A percentile compares a stretch with the other conserved stretches of the same genome.
These are phyloP conservation scores for Rotaria sp. DNA, from an alignment of 2,888 invertebrate genomes.

Conservation along the genomic window DNA sequence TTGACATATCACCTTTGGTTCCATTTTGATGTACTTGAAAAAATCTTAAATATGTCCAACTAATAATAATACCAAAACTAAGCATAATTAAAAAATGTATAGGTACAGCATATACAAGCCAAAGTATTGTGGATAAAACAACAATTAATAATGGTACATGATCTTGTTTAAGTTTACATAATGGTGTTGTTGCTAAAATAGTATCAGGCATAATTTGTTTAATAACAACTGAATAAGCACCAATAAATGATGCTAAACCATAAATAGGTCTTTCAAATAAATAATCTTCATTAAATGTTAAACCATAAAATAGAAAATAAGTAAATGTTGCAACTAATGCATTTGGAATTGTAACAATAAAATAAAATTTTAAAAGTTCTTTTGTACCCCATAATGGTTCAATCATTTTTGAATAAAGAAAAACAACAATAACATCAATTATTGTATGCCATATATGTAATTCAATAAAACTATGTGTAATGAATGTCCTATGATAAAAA, in stretches of 20 bases:
- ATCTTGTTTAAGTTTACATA: slow-evolving; percentile 71
- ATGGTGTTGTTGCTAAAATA: slow-evolving; percentile 77
- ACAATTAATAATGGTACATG: slow-evolving; percentile 80
- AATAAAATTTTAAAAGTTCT: slow-evolving; percentile 88
- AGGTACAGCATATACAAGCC: slow-evolving; percentile 74
- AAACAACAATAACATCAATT: slow-evolving; percentile 81
- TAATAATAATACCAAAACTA: slow-evolving; percentile 76
- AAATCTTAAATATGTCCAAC: slow-evolving; percentile 89
- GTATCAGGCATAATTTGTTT: slow-evolving; percentile 96
- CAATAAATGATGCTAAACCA: slow-evolving; percentile 81
- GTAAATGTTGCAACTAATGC: slow-evolving; percentile 78
- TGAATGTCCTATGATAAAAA: slow-evolving; percentile 62
- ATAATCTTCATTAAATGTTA: slow-evolving; percentile 74
- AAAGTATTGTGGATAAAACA: slow-evolving; percentile 69
- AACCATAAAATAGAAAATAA: slow-evolving; percentile 79
- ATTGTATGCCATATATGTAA: slow-evolving; percentile 88
- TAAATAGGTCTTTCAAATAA: slow-evolving; percentile 84
- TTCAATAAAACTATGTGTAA: slow-evolving; percentile 90
- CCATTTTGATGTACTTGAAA: slow-evolving; percentile 91
- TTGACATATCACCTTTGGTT: slow-evolving; percentile 83
- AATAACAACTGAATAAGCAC: slow-evolving; percentile 80
- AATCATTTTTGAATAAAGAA: slow-evolving; percentile 84
- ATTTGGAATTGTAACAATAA: slow-evolving; percentile 79
- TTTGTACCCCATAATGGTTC: slow-evolving; percentile 87
- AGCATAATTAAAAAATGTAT: slow-evolving; percentile 93